Evolutionary conservation across 2,113 vertebrate species (phyloP), one percentile per base, ranked within the genome.

Genomic region (Perca schrenkii): DNA sequence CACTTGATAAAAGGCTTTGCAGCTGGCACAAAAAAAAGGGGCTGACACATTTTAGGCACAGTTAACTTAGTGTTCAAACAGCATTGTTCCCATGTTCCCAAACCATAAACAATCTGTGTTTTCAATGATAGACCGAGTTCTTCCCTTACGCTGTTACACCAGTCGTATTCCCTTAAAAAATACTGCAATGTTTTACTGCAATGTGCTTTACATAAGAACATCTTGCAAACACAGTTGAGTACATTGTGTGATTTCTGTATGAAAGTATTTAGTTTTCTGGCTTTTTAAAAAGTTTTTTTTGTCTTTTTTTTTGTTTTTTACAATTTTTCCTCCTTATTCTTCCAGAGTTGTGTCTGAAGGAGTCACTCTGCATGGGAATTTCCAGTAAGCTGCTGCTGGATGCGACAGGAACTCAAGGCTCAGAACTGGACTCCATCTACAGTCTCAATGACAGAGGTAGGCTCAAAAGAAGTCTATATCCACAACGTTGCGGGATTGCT

Each of bases 301-400:
- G 0, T 17, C 21, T 21, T 31, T 12, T 1, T 10, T 10, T 43
- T 43, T 31, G 1, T 31, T 56, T 53, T 66, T 2, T 1, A 57
- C 10, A 19, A 7, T 52, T 50, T 53, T 7, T 54, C 21, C 2
- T 58, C 11, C 53, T 3, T 21, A 12, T 8, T 72, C 49, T 71
- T 14, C 31, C 91, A 97, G 97, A 98, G 88, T 81, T 97, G 90
- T 96, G 96, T 82, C 91, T 96, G 46, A 97, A 97, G 92, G 97
- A 98, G 92, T 96, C 97, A 40, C 94, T 97, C 25, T 97, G 96
- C 78, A 96, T 97, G 96, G 97, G 96, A 10, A 84, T 97, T 54
- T 97, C 96, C 77, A 97, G 97, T 74, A 97, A 96, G 74, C 95
- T 97, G 52, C 95, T 97, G 82, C 91, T 98, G 91, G 96, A 97